These are phyloP conservation scores for Tragelaphus scriptus DNA, from an alignment of 2,113 vertebrate species.

Conservation along the genomic window DNA sequence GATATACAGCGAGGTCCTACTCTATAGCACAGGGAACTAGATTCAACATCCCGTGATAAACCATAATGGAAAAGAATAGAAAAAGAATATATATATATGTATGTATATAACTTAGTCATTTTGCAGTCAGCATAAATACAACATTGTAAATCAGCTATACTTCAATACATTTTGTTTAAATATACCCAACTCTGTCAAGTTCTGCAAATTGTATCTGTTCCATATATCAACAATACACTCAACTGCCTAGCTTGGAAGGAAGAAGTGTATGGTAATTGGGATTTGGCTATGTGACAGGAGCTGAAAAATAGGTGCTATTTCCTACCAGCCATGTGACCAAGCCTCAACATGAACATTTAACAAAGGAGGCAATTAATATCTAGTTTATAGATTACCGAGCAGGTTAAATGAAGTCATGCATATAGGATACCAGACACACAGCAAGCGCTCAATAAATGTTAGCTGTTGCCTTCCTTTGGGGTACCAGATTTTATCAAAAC, in stretches of 20 bases:
- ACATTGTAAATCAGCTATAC: background rate
- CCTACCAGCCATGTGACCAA: background rate
- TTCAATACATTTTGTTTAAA: background rate
- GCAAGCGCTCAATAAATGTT: background rate
- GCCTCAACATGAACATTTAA: background rate
- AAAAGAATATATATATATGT: background rate
- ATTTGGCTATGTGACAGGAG: background rate
- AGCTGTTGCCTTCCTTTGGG: background rate
- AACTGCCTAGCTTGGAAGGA: background rate
- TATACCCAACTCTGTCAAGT: background rate
- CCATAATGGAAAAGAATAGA: background rate
- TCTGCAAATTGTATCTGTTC: background rate
- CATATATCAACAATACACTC: background rate
- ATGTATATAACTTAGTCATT: background rate
- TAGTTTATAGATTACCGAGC: background rate
- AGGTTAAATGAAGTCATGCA: background rate
- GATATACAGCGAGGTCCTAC: background rate
- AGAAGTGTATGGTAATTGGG: background rate
- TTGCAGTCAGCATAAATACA: background rate
- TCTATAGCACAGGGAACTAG: background rate
- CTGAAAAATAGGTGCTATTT: background rate
- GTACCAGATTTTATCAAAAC: constrained; percentile 13
- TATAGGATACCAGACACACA: background rate
- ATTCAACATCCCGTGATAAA: background rate
- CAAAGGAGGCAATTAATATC: background rate